phyloP scores from a whole-genome alignment of 1,140 invertebrate species.

The Cotesia chilonis region DNA sequence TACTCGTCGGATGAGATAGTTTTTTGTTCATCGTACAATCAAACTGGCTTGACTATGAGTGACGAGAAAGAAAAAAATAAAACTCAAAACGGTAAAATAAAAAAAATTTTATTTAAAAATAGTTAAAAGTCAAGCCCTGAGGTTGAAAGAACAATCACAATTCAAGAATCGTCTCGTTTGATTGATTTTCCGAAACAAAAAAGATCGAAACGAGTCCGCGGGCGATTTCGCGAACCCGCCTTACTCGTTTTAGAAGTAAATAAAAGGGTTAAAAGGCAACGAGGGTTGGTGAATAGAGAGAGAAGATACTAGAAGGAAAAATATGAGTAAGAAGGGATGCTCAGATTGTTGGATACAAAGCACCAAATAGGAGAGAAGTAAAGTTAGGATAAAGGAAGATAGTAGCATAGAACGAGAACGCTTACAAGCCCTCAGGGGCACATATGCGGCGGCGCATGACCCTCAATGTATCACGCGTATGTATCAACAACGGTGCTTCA shows the following conservation, averaged over 20 bases:
- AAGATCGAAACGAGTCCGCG: constrained; percentile 37
- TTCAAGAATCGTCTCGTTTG: constrained; percentile 38
- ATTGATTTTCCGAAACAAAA: constrained; percentile 45
- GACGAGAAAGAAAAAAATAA: neutral
- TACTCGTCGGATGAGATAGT: constrained; percentile 3
- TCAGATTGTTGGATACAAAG: constrained; percentile 34
- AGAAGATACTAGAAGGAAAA: neutral
- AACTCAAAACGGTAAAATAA: neutral
- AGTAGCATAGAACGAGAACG: constrained; percentile 35
- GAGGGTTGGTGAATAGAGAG: constrained; percentile 14
- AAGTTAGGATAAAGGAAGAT: constrained; percentile 32
- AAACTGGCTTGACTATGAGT: constrained; percentile 1
- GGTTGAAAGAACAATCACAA: constrained; percentile 39
- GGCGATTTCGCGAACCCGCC: constrained; percentile 4
- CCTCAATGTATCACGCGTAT: constrained; percentile 32
- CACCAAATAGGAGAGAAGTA: neutral
- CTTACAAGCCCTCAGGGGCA: constrained; percentile 35
- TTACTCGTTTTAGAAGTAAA: too few species aligned
- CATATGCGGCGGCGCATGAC: constrained; percentile 29
- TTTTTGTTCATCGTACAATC: constrained; percentile 6
- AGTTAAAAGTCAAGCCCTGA: constrained; percentile 8
- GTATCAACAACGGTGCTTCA: constrained; percentile 14
- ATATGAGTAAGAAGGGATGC: neutral
- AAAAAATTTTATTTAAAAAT: neutral
- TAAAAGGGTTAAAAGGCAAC: constrained; percentile 1